phyloP scores from a whole-genome alignment of 1,140 invertebrate species.

The Hypothenemus hampei region DNA sequence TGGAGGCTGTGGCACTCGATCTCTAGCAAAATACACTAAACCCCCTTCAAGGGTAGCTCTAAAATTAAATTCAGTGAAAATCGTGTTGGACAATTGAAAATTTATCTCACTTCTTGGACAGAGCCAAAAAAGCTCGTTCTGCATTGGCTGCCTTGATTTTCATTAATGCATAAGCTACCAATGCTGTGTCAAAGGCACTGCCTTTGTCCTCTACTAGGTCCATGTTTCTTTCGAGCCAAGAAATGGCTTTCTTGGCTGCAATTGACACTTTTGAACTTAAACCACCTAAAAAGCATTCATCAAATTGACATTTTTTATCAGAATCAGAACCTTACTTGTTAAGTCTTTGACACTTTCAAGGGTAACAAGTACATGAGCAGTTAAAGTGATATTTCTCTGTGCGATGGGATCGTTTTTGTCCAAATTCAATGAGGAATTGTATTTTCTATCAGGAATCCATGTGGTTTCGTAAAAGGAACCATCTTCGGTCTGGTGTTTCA shows the following conservation, averaged over 20 bases:
- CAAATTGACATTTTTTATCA: background rate
- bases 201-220: conserved; percentile 64
- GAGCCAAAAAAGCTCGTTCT: conserved; percentile 73
- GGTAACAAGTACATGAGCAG: conserved; percentile 83
- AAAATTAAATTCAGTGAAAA: background rate
- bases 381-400: conserved; percentile 78
- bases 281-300: conserved; percentile 43
- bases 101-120: conserved; percentile 47
- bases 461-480: conserved; percentile 84
- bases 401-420: conserved; percentile 50
- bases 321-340: conserved; percentile 50
- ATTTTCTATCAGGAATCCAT: conserved; percentile 75
- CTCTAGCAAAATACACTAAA: conserved; percentile 81
- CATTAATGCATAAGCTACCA: conserved; percentile 83
- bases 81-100: background rate
- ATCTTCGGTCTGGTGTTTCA: conserved; percentile 71
- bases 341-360: conserved; percentile 78
- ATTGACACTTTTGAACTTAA: conserved; percentile 66
- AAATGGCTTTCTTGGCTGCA: conserved; percentile 63
- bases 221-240: conserved; percentile 82
- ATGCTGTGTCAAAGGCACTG: conserved; percentile 77
- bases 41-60: conserved; percentile 66
- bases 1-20: conserved; percentile 68
- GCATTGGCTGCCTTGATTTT: conserved; percentile 71
- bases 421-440: conserved; percentile 65